These are phyloP conservation scores for Brachyptera putata DNA, from an alignment of 2,888 invertebrate species.

Conservation along the genomic window DNA sequence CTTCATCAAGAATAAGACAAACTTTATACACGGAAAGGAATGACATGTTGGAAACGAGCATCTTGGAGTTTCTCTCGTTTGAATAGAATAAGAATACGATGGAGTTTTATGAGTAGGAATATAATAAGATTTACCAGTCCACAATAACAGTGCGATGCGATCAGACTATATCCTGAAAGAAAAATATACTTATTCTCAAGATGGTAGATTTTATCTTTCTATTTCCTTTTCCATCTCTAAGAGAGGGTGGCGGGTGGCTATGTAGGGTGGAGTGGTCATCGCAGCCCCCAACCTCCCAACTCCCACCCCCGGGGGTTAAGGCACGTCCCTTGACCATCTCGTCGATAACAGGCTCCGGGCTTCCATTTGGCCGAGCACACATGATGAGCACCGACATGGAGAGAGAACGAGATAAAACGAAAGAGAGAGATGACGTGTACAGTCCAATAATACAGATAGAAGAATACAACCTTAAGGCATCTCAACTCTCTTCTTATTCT, in stretches of 20 bases:
- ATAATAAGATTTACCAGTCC: no score
- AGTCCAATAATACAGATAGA: constrained; percentile 21
- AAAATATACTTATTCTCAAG: constrained; percentile 7
- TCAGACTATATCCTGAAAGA: constrained; percentile 1
- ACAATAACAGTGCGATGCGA: background rate
- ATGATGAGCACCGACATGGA: constrained; percentile 20
- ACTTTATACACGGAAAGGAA: background rate
- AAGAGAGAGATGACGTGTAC: constrained; percentile 21
- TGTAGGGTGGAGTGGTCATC: constrained; percentile 25
- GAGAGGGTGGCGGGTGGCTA: constrained; percentile 9
- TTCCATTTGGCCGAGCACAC: constrained; percentile 25
- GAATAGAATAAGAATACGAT: background rate
- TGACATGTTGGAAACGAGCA: background rate
- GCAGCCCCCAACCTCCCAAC: constrained; percentile 7
- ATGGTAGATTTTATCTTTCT: constrained; percentile 29
- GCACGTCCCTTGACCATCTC: constrained; percentile 31
- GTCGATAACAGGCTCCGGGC: constrained; percentile 33
- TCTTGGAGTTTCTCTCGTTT: constrained; percentile 4
- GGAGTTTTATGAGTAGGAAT: no score
- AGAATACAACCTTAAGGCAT: constrained; percentile 22
- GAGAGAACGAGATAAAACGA: constrained; percentile 1
- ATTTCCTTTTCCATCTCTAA: constrained; percentile 11
- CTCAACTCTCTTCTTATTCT: constrained; percentile 23
- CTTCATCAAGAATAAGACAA: background rate
- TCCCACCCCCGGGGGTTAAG: constrained; percentile 7